A percentile compares a stretch with the other conserved stretches of the same genome.
These are phyloP conservation scores for Aleiodes sp. DNA, from an alignment of 1,140 invertebrate species.

Conservation along the genomic window DNA sequence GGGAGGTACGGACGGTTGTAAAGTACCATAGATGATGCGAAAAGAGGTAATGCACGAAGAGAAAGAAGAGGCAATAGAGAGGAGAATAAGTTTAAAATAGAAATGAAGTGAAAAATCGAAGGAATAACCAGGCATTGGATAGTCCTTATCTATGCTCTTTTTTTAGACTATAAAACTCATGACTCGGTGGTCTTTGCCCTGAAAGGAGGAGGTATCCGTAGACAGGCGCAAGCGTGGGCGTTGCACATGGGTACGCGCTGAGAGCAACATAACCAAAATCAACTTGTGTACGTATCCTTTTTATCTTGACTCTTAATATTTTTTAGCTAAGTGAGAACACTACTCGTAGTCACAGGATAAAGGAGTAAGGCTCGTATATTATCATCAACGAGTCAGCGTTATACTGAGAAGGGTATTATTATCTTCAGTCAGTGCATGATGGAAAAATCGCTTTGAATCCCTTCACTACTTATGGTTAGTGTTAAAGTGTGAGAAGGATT, in stretches of 20 bases:
- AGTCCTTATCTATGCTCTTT: neutral
- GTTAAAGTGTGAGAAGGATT: neutral
- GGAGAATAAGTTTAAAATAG: too few species aligned
- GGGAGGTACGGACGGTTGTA: too few species aligned
- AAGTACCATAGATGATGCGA: too few species aligned
- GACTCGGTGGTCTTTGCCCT: neutral
- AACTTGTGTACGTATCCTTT: neutral
- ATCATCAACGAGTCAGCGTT: slow-evolving; percentile 16
- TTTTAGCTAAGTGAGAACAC: too few species aligned
- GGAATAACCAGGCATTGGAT: neutral
- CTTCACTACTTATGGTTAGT: neutral
- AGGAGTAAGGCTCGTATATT: slow-evolving; percentile 6
- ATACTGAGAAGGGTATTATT: neutral
- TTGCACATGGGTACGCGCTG: neutral
- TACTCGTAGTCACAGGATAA: slow-evolving; percentile 5
- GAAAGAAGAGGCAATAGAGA: neutral
- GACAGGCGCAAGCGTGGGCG: neutral
- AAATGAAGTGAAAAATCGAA: neutral
- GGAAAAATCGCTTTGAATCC: neutral
- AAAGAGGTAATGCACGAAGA: too few species aligned
- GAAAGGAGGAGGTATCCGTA: neutral
- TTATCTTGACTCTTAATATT: neutral
- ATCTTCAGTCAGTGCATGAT: neutral
- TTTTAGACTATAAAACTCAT: neutral
- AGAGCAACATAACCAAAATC: neutral